A percentile compares a stretch with the other conserved stretches of the same genome.
phyloP scores from a whole-genome alignment of 2,113 vertebrate species.

The Cyanistes caeruleus region DNA sequence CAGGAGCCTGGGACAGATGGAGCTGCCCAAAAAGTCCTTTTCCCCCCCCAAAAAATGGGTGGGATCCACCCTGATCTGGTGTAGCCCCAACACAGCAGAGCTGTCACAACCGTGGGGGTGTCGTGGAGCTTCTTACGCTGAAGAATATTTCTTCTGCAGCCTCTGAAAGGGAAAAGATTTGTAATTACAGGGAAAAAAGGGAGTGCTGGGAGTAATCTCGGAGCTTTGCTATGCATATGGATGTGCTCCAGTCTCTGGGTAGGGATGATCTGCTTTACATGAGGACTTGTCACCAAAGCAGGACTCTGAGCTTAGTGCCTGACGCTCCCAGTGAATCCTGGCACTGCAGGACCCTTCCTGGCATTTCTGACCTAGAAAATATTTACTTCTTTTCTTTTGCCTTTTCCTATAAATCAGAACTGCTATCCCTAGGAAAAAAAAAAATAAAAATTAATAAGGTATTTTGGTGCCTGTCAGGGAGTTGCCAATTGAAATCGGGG shows the following conservation, averaged over 20 bases:
- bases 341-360: not conserved
- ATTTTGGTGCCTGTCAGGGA: constrained; percentile 30
- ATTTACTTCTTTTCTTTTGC: not conserved
- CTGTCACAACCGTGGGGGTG: not conserved
- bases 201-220: constrained; percentile 45
- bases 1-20: not conserved
- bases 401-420: not conserved
- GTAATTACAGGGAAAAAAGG: constrained; percentile 36
- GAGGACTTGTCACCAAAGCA: constrained; percentile 54
- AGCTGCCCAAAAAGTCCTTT: not conserved
- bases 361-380: constrained; percentile 38
- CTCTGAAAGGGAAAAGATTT: constrained; percentile 37
- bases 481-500: constrained; percentile 48
- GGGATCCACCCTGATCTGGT: not conserved
- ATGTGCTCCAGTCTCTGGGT: constrained; percentile 49
- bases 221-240: constrained; percentile 53
- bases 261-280: constrained; percentile 61
- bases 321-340: not conserved
- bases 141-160: not conserved
- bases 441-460: not conserved
- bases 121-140: not conserved
- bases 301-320: constrained; percentile 46
- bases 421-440: not conserved
- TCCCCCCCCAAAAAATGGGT: not conserved
- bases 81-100: not conserved